Evolutionary conservation across 2,888 invertebrate genomes (phyloP).

Genomic region (Amphipyra berbera): DNA sequence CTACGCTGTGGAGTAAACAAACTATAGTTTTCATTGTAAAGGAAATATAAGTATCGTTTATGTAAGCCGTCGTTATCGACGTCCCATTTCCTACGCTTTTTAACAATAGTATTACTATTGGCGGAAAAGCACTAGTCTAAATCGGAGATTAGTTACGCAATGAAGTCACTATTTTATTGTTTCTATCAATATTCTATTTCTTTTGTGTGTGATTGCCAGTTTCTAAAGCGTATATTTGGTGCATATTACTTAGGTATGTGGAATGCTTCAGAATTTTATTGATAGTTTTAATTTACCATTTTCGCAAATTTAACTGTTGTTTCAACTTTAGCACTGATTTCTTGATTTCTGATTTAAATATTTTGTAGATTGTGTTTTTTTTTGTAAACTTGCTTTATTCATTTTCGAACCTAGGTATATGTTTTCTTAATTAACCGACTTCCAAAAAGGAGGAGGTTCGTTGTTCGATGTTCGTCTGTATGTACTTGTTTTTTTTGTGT

Average conservation of each 20-base stretch:
- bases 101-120: conserved; percentile 63
- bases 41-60: conserved; percentile 48
- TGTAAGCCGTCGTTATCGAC: conserved; percentile 58
- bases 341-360: too few relatives aligned
- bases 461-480: too few relatives aligned
- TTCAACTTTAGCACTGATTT: too few relatives aligned
- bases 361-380: too few relatives aligned
- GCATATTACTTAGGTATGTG: not conserved
- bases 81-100: conserved; percentile 62
- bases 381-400: too few relatives aligned
- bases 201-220: conserved; percentile 36
- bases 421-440: too few relatives aligned
- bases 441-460: too few relatives aligned
- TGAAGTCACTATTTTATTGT: conserved; percentile 59
- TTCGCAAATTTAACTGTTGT: too few relatives aligned
- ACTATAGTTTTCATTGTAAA: conserved; percentile 43
- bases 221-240: conserved; percentile 15
- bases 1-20: conserved; percentile 39
- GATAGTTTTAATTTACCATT: too few relatives aligned
- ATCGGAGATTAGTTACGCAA: conserved; percentile 63
- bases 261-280: too few relatives aligned
- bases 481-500: too few relatives aligned
- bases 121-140: conserved; percentile 61
- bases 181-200: conserved; percentile 41
- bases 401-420: too few relatives aligned